A percentile compares a stretch with the other conserved stretches of the same genome.
Conservation (phyloP, 2,888 invertebrate genomes). For the Colostygia pectinataria region DNA sequence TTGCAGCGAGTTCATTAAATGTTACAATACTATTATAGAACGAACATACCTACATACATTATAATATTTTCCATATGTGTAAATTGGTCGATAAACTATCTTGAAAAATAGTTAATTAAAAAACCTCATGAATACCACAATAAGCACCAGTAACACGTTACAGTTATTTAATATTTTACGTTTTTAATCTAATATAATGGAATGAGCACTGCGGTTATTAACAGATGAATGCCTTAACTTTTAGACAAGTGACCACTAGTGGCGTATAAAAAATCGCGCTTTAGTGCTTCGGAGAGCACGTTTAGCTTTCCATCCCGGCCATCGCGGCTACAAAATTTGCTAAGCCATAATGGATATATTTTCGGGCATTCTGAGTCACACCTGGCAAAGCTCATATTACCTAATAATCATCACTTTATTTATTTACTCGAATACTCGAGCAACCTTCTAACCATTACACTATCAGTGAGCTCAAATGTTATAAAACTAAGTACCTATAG, state of each 20-base stretch:
- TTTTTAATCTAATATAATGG: not conserved
- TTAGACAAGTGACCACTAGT: no score
- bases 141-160: constrained; percentile 19
- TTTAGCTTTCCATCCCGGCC: not conserved
- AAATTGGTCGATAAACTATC: not conserved
- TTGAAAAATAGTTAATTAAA: not conserved
- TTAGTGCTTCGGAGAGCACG: not conserved
- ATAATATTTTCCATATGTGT: not conserved
- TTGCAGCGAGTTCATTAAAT: constrained; percentile 38
- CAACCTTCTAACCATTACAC: not conserved
- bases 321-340: no score
- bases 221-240: no score
- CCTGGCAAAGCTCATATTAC: no score
- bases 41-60: constrained; percentile 1
- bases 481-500: constrained; percentile 10
- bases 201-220: not conserved
- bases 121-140: not conserved
- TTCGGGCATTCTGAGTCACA: no score
- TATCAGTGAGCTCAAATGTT: constrained; percentile 13
- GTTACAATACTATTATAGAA: constrained; percentile 4
- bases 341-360: no score
- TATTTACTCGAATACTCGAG: no score
- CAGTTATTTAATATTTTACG: not conserved
- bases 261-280: no score
- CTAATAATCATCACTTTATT: no score